Conservation (phyloP, 53 echinoderm and acorn worm genomes). For the Crossaster papposus region DNA sequence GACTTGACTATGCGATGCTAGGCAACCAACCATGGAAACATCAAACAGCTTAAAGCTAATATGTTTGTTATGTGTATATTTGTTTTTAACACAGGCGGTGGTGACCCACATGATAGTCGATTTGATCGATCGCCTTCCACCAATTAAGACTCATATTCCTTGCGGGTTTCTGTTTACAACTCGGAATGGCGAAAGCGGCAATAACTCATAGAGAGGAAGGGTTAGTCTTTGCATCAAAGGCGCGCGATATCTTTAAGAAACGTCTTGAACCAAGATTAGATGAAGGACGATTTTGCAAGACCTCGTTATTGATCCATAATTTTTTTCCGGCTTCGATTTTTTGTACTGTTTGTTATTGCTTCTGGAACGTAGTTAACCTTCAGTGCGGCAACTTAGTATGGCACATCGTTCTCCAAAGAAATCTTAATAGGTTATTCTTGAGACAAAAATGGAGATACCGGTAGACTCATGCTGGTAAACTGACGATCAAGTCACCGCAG, state of each 20-base stretch:
- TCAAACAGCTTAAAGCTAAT: too few species aligned
- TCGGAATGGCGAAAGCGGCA: too few species aligned
- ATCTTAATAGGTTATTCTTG: too few species aligned
- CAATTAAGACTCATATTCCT: neutral
- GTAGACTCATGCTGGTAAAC: too few species aligned
- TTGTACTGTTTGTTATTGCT: neutral
- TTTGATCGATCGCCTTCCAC: neutral
- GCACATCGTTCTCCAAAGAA: too few species aligned
- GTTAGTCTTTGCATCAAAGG: too few species aligned
- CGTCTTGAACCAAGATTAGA: neutral
- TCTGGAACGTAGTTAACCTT: neutral
- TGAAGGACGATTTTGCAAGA: neutral
- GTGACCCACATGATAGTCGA: neutral
- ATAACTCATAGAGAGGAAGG: neutral
- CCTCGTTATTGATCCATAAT: neutral
- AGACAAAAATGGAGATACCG: too few species aligned
- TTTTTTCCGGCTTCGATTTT: conserved; percentile 1
- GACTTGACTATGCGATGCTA: neutral
- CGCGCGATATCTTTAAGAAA: too few species aligned
- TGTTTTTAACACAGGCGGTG: neutral
- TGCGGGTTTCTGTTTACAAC: neutral
- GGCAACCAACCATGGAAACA: neutral
- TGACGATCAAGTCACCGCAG: too few species aligned
- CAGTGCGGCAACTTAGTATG: too few species aligned
- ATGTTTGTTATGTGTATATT: too few species aligned